Base-by-base conservation (phyloP, 2,888 invertebrate species). In the Volucella inflata region DNA sequence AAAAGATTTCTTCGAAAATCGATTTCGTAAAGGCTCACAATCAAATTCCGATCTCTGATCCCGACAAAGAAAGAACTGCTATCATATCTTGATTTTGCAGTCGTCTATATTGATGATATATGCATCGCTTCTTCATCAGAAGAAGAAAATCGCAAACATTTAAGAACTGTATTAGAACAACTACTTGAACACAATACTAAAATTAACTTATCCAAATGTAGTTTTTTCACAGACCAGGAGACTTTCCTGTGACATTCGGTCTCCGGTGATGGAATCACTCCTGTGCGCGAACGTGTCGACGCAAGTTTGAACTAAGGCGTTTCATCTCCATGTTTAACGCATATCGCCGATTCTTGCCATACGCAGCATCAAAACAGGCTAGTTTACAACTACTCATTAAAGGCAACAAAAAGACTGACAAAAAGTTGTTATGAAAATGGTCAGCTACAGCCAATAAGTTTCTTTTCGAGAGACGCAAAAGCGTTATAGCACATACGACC, bases 401-500 rank as follows among this genome's bases (percentile, higher is more conserved):
- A 2, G 60, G 74, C 14, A 80, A 67, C 21, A 59, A 44, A 14
- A 67, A 67, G 57, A 80, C 74, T 1, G 62, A 64, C 53, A 48
- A 40, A 46, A n/a, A n/a, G n/a, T n/a, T n/a, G n/a, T n/a, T 38
- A 57, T 0, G 76, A 83, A 3, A 57, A 88, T 4, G 67, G 85
- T 11, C 16, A 71, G 0, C 89, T 90, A 89, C 85, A 91, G 87
- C 91, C 91, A 0, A 78, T 92, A 6, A 90, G 89, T 1, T 92
- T 91, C 75, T 92, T 90, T 77, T 91, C 91, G 1, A 87, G 77
- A 88, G 2, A 72, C 90, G 0, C 89, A 92, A 80, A 72, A 62
- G 17, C 90, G 90, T 8, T 92, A 92, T 48, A 87, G 84, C n/a
- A 85, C 87, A 1, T 92, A 91, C 80, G 91, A 92, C 78, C 59